phyloP scores from a whole-genome alignment of 2,113 vertebrate genomes.

The Procapra przewalskii region DNA sequence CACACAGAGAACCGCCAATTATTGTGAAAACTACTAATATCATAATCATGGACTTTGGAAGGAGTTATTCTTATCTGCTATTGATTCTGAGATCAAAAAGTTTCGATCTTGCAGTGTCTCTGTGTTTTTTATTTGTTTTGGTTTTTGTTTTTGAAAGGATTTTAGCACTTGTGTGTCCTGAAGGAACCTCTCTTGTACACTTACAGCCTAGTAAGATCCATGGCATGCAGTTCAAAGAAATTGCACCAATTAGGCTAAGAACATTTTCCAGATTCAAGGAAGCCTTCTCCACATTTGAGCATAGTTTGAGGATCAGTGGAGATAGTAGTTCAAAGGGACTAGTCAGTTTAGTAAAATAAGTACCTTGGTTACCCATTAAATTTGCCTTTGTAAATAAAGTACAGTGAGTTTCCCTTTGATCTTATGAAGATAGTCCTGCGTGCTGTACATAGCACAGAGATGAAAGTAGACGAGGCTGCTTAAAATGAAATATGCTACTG shows the following conservation, averaged over 20 bases:
- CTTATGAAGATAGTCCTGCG: constrained; percentile 65
- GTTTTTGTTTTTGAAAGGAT: constrained; percentile 7
- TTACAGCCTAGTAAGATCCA: constrained; percentile 65
- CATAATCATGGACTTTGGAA: neutral
- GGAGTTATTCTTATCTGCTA: neutral
- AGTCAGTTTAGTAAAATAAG: constrained; percentile 70
- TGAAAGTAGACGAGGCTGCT: constrained; percentile 65
- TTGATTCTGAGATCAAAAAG: neutral
- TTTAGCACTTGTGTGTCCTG: constrained; percentile 35
- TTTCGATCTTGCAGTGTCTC: neutral
- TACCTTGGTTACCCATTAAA: constrained; percentile 78
- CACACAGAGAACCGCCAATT: neutral
- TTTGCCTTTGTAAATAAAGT: constrained; percentile 78
- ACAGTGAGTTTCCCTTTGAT: constrained; percentile 77
- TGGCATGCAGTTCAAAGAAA: constrained; percentile 74
- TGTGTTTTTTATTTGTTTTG: constrained; percentile 46
- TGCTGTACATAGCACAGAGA: constrained; percentile 63
- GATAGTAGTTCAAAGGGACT: constrained; percentile 77
- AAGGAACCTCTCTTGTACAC: constrained; percentile 48
- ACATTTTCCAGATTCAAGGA: constrained; percentile 74
- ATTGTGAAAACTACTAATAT: neutral
- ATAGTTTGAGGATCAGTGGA: constrained; percentile 61
- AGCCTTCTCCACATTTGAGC: constrained; percentile 72
- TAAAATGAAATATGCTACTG: constrained; percentile 60
- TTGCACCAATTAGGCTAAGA: constrained; percentile 62